A percentile compares a stretch with the other conserved stretches of the same genome.
phyloP scores from a whole-genome alignment of 2,113 vertebrate species.

The Petromus typicus region DNA sequence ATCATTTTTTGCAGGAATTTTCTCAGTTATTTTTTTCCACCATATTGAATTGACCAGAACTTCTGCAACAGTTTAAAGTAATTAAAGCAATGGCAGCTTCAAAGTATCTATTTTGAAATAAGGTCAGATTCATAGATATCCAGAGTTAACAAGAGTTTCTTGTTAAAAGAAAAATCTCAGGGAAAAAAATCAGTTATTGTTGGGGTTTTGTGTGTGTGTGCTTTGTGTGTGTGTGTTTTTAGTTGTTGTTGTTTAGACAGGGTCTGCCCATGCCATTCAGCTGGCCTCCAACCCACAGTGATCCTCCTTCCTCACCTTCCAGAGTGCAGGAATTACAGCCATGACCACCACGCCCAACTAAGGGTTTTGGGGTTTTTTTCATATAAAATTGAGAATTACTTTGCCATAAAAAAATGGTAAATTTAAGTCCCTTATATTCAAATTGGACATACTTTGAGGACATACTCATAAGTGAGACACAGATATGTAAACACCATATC shows the following conservation, averaged over 20 bases:
- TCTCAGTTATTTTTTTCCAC: background rate
- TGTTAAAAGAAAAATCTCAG: background rate
- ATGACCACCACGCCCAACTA: background rate
- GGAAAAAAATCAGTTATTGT: background rate
- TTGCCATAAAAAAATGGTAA: too few relatives aligned
- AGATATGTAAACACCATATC: too few relatives aligned
- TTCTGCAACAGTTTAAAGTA: constrained; percentile 22
- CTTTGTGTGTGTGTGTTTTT: too few relatives aligned
- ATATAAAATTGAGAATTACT: too few relatives aligned
- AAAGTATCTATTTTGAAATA: background rate
- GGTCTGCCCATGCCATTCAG: background rate
- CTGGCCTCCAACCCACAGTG: background rate
- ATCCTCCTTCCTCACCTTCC: background rate
- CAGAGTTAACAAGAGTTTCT: background rate
- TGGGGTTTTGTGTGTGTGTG: background rate
- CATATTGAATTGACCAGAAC: background rate
- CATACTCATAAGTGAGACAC: too few relatives aligned
- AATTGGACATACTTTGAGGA: too few relatives aligned
- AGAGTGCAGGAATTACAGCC: background rate
- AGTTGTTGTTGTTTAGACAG: background rate
- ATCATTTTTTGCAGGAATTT: background rate
- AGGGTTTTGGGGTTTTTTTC: too few relatives aligned
- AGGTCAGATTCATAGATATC: background rate
- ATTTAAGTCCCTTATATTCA: too few relatives aligned
- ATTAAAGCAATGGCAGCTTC: background rate